phyloP scores from a whole-genome alignment of 2,797 vertebrate species.

The Lindbergichthys nudifrons region DNA sequence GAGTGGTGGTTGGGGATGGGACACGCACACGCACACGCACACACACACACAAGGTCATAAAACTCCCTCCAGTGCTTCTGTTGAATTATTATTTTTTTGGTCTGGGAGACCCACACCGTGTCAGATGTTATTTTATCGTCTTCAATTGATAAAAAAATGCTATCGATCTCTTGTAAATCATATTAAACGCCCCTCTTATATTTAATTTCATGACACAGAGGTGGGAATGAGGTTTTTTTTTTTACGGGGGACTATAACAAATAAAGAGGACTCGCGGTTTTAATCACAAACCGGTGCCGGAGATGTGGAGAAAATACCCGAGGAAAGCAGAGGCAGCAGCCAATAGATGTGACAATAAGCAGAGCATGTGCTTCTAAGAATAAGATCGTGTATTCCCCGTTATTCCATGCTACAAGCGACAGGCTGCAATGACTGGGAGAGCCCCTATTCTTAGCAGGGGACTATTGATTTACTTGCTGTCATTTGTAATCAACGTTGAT shows the following conservation, averaged over 20 bases:
- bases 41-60: conserved; percentile 83
- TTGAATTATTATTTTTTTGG: conserved; percentile 49
- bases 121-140: conserved; percentile 53
- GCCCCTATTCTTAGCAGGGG: conserved; percentile 61
- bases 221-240: conserved; percentile 32
- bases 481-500: conserved; percentile 69
- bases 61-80: conserved; percentile 45
- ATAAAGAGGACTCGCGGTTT: neutral
- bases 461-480: conserved; percentile 71
- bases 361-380: conserved; percentile 51
- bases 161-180: conserved; percentile 61
- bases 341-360: conserved; percentile 59
- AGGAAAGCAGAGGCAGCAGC: conserved; percentile 52
- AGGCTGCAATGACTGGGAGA: conserved; percentile 63
- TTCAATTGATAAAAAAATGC: conserved; percentile 45
- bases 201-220: conserved; percentile 42
- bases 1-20: neutral
- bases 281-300: conserved; percentile 54
- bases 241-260: neutral
- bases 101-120: conserved; percentile 23
- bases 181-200: conserved; percentile 42
- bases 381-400: conserved; percentile 53
- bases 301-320: conserved; percentile 27
- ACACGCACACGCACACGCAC: too few relatives aligned
- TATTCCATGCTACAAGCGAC: conserved; percentile 55